A percentile compares a stretch with the other conserved stretches of the same genome.
Evolutionary conservation across 2,888 invertebrate genomes (phyloP).

Genomic region (Apotomis capreana): DNA sequence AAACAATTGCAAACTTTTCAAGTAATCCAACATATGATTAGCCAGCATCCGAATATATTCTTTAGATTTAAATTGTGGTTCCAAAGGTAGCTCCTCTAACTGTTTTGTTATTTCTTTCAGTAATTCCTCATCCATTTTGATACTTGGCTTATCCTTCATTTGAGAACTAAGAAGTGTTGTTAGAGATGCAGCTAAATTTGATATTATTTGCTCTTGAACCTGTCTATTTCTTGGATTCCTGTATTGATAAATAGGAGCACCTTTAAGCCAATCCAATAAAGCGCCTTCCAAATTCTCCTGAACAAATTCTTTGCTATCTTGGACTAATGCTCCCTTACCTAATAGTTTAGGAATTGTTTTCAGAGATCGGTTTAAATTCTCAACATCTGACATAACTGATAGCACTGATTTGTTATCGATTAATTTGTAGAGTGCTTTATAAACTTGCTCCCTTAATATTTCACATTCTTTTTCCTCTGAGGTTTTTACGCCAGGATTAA

Average conservation of each 20-base stretch:
- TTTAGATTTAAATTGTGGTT: slow-evolving; percentile 6
- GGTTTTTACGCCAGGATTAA: slow-evolving; percentile 51
- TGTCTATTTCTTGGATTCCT: slow-evolving; percentile 42
- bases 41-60: slow-evolving; percentile 43
- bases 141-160: slow-evolving; percentile 27
- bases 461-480: slow-evolving; percentile 56
- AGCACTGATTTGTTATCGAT: slow-evolving; percentile 48
- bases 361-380: slow-evolving; percentile 49
- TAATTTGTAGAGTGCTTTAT: slow-evolving; percentile 53
- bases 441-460: slow-evolving; percentile 62
- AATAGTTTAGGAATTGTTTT: slow-evolving; percentile 43
- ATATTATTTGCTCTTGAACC: slow-evolving; percentile 44
- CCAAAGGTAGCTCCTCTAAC: slow-evolving; percentile 46
- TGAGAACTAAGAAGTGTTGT: slow-evolving; percentile 41
- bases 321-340: slow-evolving; percentile 35
- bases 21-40: slow-evolving; percentile 45
- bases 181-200: slow-evolving; percentile 45
- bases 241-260: slow-evolving; percentile 45
- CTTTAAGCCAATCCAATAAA: slow-evolving; percentile 50
- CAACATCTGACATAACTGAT: slow-evolving; percentile 45
- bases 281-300: slow-evolving; percentile 49
- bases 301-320: slow-evolving; percentile 47
- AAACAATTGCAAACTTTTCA: slow-evolving; percentile 48
- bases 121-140: slow-evolving; percentile 43
- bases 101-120: slow-evolving; percentile 47